These are phyloP conservation scores for Egretta garzetta DNA, from an alignment of 2,113 vertebrate species.

Conservation along the genomic window DNA sequence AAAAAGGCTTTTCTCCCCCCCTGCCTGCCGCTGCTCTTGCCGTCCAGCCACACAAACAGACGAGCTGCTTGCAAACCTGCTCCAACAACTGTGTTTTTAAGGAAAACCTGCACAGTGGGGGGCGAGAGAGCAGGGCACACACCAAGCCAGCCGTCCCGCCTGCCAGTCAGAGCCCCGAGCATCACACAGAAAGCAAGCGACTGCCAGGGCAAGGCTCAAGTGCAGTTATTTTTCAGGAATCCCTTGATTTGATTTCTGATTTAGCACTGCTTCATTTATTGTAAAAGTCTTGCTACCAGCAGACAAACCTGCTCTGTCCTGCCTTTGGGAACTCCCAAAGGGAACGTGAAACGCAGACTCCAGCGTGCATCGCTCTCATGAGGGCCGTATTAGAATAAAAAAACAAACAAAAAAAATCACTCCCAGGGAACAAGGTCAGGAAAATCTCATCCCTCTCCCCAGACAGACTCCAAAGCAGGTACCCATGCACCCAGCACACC, in stretches of 20 bases:
- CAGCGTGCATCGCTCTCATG: rapidly evolving
- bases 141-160: not conserved
- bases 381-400: not conserved
- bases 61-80: not conserved
- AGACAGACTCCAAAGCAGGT: not conserved
- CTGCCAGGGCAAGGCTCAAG: not conserved
- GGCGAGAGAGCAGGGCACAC: not conserved
- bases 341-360: not conserved
- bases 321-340: not conserved
- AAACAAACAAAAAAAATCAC: not conserved
- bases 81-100: not conserved
- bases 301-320: not conserved
- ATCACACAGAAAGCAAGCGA: not conserved
- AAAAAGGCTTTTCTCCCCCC: not conserved
- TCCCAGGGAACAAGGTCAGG: not conserved
- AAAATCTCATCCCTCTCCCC: not conserved
- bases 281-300: not conserved
- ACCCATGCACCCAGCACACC: not conserved
- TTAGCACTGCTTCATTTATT: not conserved
- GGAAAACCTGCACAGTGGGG: not conserved
- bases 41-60: not conserved
- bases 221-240: not conserved
- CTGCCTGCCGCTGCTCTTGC: not conserved
- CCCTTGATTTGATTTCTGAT: not conserved
- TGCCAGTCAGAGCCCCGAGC: not conserved